Evolutionary conservation across 2,113 vertebrate species (phyloP).

Genomic region (Gallinago paraguaiae): DNA sequence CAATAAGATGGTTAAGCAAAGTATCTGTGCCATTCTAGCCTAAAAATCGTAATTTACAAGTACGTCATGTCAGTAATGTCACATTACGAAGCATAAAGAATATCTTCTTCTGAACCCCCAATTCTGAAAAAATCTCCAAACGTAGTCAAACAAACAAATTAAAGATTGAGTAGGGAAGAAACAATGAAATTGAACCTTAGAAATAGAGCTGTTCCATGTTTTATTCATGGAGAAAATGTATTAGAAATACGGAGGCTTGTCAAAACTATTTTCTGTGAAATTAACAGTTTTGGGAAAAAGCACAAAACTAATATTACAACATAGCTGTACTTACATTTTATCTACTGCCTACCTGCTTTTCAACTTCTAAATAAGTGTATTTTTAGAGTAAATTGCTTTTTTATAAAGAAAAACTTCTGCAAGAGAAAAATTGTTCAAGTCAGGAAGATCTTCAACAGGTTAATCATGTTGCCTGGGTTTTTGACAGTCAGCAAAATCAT

Average conservation of each 20-base stretch:
- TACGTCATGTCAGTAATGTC: background rate
- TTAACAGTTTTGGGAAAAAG: background rate
- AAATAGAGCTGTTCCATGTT: background rate
- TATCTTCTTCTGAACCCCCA: background rate
- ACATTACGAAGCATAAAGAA: background rate
- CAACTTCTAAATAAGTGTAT: background rate
- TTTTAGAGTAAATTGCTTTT: background rate
- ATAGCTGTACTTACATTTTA: background rate
- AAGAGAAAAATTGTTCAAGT: background rate
- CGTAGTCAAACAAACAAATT: background rate
- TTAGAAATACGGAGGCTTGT: conserved; percentile 2
- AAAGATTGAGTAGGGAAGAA: background rate
- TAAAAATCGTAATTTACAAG: background rate
- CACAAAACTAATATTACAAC: background rate
- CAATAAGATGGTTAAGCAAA: background rate
- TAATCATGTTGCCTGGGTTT: background rate
- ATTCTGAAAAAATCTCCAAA: background rate
- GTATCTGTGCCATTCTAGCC: background rate
- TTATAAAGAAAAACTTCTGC: background rate
- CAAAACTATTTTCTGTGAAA: conserved; percentile 32
- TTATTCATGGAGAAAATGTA: background rate
- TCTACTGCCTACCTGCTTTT: background rate
- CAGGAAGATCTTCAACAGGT: background rate
- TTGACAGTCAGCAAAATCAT: background rate
- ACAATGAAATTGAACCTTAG: background rate